Evolutionary conservation across 2,113 vertebrate species (phyloP).

Genomic region (Plecotus auritus): DNA sequence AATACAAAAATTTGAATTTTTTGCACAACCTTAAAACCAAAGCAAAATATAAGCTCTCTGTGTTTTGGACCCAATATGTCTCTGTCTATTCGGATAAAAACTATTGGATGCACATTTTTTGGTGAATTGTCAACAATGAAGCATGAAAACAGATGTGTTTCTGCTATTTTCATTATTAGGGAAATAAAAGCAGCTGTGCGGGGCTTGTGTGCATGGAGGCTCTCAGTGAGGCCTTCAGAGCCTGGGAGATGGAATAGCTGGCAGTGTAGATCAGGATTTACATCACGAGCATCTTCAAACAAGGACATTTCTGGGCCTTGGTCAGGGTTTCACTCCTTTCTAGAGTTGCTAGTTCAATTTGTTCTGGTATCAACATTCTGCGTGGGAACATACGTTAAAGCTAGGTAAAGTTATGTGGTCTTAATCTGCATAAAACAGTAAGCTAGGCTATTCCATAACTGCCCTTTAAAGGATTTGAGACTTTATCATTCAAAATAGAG

Average conservation of each 20-base stretch:
- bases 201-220: constrained; percentile 5
- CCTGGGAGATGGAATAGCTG: background rate
- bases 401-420: background rate
- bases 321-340: background rate
- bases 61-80: constrained; percentile 49
- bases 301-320: background rate
- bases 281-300: constrained; percentile 22
- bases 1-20: constrained; percentile 46
- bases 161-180: constrained; percentile 48
- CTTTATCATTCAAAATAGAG: background rate
- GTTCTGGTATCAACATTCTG: background rate
- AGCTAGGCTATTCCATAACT: background rate
- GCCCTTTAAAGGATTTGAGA: background rate
- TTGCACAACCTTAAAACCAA: constrained; percentile 45
- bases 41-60: background rate
- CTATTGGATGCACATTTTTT: constrained; percentile 37
- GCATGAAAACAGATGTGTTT: constrained; percentile 68
- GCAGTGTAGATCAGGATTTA: background rate
- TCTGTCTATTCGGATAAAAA: constrained; percentile 56
- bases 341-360: background rate
- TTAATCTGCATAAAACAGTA: background rate
- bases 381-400: background rate
- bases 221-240: background rate
- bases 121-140: constrained; percentile 50
- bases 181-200: constrained; percentile 59